These are phyloP conservation scores for Cyanoramphus novaezelandiae DNA, from an alignment of 2,113 vertebrate genomes.

Conservation along the genomic window DNA sequence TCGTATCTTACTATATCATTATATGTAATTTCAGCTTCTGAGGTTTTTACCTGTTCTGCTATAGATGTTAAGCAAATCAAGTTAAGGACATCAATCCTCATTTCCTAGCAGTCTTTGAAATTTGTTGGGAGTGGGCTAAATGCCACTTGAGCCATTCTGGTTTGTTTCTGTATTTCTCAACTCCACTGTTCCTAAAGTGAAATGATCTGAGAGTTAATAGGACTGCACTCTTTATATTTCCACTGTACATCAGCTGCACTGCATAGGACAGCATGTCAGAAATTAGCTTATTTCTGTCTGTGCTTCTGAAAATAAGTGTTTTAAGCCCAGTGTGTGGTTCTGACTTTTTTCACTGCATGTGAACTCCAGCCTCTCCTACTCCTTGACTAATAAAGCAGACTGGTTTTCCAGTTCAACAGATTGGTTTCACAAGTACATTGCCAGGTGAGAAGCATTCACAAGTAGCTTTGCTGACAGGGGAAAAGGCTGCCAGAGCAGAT, in stretches of 20 bases:
- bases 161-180: not conserved
- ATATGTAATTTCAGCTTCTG: not conserved
- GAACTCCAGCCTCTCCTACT: not conserved
- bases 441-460: not conserved
- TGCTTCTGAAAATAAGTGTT: not conserved
- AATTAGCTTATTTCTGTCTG: not conserved
- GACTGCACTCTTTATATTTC: not conserved
- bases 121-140: not conserved
- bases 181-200: not conserved
- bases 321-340: not conserved
- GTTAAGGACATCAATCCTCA: not conserved
- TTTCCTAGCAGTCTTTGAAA: not conserved
- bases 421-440: not conserved
- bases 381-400: not conserved
- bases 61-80: not conserved
- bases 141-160: not conserved
- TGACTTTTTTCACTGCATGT: not conserved
- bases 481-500: conserved; percentile 21
- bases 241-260: not conserved
- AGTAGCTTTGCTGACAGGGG: not conserved
- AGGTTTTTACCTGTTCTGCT: not conserved
- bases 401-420: not conserved
- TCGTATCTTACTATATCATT: not conserved
- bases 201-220: not conserved
- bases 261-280: not conserved